Base-by-base conservation (phyloP, 2,113 vertebrate genomes). In the Tragulus kanchil region DNA sequence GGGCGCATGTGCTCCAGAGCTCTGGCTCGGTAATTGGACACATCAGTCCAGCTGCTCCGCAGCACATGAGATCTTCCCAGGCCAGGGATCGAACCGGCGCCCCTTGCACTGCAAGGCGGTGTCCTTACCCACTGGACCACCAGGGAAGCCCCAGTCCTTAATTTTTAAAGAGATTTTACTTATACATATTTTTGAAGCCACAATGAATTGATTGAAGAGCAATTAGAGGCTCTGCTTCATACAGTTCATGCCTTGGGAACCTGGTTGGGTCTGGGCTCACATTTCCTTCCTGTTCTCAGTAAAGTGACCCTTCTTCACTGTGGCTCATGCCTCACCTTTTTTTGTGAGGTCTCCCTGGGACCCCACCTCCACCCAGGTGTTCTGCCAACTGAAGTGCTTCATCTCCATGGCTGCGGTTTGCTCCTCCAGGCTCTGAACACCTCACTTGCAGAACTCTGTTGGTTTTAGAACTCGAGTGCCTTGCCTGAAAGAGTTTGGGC, bases 341-440 rank as follows among this genome's bases (percentile, higher is more conserved):
- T 45, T 31, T 2, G 3, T 6, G 71, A 71, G 14, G 12, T 31
- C 3, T 28, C 73, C 45, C 77, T 23, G 42, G 17, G 14, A 13
- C 1, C 13, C 36, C 2, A 1, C 15, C 28, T 9, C 1, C 10
- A 23, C 0, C 48, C 11, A 26, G 21, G 4, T 3, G 8, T 83
- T 42, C 85, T 36, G 13, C 31, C 84, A 58, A 56, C 45, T 36
- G 4, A 82, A 11, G 6, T n/a, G 23, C 62, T 42, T 77, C 36
- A 16, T 75, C 7, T 2, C 3, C 7, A 6, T 8, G 23, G 31
- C 25, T 11, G 45, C n/a, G 8, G 1, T 42, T 2, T 16, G 26
- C 58, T 25, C 3, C 59, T 75, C 3, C 17, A 48, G 42, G 59
- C 19, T 58, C 28, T 48, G 26, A 79, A 52, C 26, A 10, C 36